Evolutionary conservation across 2,113 vertebrate species (phyloP).

Genomic region (Suricata suricatta): DNA sequence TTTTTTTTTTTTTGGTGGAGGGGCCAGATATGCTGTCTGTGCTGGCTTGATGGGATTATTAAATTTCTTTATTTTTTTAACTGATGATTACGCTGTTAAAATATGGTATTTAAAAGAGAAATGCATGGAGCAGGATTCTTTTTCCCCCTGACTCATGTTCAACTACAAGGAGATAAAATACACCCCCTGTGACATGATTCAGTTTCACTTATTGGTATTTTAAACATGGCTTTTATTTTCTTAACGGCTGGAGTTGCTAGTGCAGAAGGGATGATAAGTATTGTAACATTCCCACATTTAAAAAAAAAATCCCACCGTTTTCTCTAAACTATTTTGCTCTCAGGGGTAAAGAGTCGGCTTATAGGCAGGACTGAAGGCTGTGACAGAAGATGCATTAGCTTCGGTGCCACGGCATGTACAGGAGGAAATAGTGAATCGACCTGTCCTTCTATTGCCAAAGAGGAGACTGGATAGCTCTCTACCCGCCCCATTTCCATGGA

Average conservation of each 20-base stretch:
- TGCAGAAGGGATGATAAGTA: too few species aligned
- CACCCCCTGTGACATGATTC: not conserved
- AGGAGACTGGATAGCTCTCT: not conserved
- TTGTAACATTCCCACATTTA: not conserved
- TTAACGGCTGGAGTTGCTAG: not conserved
- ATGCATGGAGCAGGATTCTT: not conserved
- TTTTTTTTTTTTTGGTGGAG: not conserved
- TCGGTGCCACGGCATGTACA: not conserved
- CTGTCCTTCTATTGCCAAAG: conserved; percentile 53
- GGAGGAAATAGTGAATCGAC: not conserved
- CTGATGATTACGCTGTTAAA: not conserved
- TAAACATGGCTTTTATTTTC: not conserved
- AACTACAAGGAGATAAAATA: not conserved
- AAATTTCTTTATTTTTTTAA: not conserved
- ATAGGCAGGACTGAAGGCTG: not conserved
- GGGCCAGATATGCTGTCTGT: not conserved
- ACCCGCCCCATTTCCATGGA: not conserved
- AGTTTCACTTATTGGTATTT: not conserved
- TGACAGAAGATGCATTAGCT: not conserved
- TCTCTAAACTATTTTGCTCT: not conserved
- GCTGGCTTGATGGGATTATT: not conserved
- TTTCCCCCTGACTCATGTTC: not conserved
- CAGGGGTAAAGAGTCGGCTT: not conserved
- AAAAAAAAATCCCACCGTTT: not conserved
- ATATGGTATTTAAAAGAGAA: not conserved